phyloP scores from a whole-genome alignment of 64 coral and sea anemone genomes.

The Dendronephthya gigantea region DNA sequence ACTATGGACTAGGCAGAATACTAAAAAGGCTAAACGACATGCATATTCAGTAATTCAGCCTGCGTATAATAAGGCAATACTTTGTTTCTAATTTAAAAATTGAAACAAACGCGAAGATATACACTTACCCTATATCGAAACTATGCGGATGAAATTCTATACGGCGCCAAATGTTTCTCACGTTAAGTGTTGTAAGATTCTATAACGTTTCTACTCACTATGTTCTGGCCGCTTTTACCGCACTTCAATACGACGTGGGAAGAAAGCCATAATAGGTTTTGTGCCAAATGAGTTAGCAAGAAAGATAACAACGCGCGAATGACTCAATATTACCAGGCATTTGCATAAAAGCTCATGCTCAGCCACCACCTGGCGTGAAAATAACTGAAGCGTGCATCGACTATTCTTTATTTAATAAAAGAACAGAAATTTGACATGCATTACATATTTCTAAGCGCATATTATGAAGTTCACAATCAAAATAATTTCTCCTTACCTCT shows the following conservation, averaged over 20 bases:
- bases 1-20: neutral
- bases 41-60: neutral
- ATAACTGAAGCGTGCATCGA: neutral
- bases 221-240: neutral
- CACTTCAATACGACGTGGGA: neutral
- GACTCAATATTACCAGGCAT: neutral
- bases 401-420: neutral
- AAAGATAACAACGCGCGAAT: neutral
- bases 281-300: neutral
- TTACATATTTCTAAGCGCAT: neutral
- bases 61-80: neutral
- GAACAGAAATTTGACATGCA: neutral
- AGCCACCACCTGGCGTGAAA: neutral
- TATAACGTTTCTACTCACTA: neutral
- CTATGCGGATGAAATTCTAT: neutral
- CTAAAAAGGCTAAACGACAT: neutral
- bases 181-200: neutral
- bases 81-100: neutral
- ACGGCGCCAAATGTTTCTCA: neutral
- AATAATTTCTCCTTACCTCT: neutral
- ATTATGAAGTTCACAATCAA: neutral
- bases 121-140: neutral
- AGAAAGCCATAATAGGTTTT: neutral
- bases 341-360: neutral
- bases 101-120: neutral